These are phyloP conservation scores for Manis javanica DNA, from an alignment of 2,797 vertebrate genomes.

Conservation along the genomic window DNA sequence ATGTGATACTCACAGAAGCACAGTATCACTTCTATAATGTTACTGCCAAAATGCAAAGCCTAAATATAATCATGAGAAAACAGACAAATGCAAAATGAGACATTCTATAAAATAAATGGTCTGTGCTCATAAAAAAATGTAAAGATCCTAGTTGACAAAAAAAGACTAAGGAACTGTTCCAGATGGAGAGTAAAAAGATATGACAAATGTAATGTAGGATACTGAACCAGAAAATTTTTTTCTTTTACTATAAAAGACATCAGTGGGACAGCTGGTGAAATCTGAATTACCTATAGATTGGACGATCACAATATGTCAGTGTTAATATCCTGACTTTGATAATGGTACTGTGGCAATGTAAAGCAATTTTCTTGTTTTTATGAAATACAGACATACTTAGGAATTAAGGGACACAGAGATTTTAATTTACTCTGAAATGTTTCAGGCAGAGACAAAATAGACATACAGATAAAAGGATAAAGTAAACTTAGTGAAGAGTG, in stretches of 20 bases:
- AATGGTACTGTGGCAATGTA: neutral
- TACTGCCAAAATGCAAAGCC: neutral
- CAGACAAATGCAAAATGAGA: neutral
- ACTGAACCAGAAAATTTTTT: neutral
- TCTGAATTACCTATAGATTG: neutral
- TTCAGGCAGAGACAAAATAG: neutral
- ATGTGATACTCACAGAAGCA: neutral
- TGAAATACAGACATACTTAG: neutral
- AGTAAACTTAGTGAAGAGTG: neutral
- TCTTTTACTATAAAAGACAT: neutral
- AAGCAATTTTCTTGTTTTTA: constrained; percentile 11
- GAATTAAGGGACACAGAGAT: neutral
- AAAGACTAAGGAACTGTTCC: neutral
- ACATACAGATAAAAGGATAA: neutral
- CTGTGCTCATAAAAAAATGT: neutral
- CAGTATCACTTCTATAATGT: neutral
- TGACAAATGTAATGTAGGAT: neutral
- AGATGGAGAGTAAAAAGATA: neutral
- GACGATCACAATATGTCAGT: neutral
- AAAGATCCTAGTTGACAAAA: neutral
- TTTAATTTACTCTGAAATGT: neutral
- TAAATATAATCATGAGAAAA: neutral
- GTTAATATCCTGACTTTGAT: neutral
- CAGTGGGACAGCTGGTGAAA: neutral
- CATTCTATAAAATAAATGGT: neutral